These are phyloP conservation scores for Microcebus jonahi DNA, from an alignment of 2,113 vertebrate species.

Conservation along the genomic window DNA sequence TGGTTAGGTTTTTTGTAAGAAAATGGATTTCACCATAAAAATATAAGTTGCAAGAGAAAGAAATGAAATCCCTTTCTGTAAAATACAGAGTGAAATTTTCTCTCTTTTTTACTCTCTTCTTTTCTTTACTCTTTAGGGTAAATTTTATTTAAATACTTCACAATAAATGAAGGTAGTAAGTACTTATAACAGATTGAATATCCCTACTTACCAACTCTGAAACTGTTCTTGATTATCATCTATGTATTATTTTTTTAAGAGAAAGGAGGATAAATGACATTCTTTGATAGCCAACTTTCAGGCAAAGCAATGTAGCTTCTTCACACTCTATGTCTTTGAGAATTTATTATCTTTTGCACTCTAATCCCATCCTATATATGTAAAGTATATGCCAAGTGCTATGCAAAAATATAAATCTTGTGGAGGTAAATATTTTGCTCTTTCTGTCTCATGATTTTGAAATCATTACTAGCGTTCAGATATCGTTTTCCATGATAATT, in stretches of 20 bases:
- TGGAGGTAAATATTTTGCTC: neutral
- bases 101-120: neutral
- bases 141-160: neutral
- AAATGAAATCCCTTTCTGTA: neutral
- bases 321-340: neutral
- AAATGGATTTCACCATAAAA: neutral
- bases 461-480: neutral
- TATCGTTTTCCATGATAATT: neutral
- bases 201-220: neutral
- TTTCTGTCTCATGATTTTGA: constrained; percentile 11
- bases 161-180: neutral
- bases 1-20: neutral
- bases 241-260: neutral
- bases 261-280: neutral
- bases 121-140: neutral
- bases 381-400: neutral
- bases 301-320: neutral
- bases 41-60: neutral
- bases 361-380: neutral
- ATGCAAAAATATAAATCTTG: neutral
- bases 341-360: neutral
- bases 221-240: neutral
- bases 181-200: neutral
- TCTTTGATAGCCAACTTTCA: neutral
- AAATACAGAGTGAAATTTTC: neutral